Percentiles rank a stretch among this genome's conserved stretches.
These are phyloP conservation scores for Rhinogobius similis DNA, from an alignment of 2,113 vertebrate species.

Conservation along the genomic window DNA sequence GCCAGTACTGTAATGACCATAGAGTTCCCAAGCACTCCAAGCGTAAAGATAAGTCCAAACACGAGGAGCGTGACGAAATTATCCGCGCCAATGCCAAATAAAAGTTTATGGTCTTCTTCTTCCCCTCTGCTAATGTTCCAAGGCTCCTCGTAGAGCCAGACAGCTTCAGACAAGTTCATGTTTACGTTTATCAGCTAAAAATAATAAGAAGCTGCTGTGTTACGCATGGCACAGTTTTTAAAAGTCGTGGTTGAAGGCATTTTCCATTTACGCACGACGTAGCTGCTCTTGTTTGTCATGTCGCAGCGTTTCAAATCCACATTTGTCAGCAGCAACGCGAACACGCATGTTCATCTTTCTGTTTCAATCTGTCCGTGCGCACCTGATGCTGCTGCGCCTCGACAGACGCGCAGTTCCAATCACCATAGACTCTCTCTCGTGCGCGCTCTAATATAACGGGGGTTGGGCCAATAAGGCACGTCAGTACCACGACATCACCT, in stretches of 20 bases:
- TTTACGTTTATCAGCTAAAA: background rate
- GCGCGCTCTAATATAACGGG: slow-evolving; percentile 38
- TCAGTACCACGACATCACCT: slow-evolving; percentile 51
- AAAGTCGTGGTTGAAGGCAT: background rate
- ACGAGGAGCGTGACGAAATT: slow-evolving; percentile 88
- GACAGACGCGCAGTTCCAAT: slow-evolving; percentile 25
- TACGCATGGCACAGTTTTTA: slow-evolving; percentile 3
- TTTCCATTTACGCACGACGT: slow-evolving; percentile 1
- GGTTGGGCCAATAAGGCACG: slow-evolving; percentile 56
- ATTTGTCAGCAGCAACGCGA: background rate
- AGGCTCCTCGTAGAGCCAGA: slow-evolving; percentile 64
- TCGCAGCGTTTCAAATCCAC: background rate
- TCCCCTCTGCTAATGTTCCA: slow-evolving; percentile 49
- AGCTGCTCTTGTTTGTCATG: background rate
- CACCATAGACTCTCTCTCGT: slow-evolving; percentile 17
- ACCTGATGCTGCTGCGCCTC: slow-evolving; percentile 46
- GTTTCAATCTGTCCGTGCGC: slow-evolving; percentile 24
- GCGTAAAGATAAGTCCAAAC: slow-evolving; percentile 88
- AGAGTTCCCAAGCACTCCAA: slow-evolving; percentile 93
- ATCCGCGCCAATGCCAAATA: slow-evolving; percentile 86
- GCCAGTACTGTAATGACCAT: slow-evolving; percentile 94
- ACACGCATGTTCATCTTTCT: background rate
- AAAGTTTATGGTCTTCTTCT: slow-evolving; percentile 64
- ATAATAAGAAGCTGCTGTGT: background rate
- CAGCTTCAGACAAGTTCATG: slow-evolving; percentile 66